Evolutionary conservation across 2,888 invertebrate genomes (phyloP), one percentile per base, ranked within the genome.

Genomic region (Drosophila planitibia): DNA sequence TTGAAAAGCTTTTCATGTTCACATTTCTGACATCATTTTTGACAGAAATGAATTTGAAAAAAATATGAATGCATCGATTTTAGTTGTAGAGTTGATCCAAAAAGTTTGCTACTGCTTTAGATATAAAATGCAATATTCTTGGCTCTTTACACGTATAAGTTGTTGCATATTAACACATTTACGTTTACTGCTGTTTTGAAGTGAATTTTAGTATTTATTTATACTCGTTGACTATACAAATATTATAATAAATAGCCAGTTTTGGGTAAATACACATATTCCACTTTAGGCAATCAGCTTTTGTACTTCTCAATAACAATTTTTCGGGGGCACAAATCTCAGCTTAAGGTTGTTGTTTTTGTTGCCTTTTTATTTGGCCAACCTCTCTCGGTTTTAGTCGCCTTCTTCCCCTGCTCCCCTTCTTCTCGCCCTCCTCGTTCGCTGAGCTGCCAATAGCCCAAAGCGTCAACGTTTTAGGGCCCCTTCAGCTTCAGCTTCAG

Each of bases 381-480:
- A 47, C 16, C 41, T 5, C 30, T 19, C 9, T 57, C 14, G 57
- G 7, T 30, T 12, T 53, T 30, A 16, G 33, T 16, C 1, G 25
- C 14, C 53, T 37, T 0, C 14, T 10, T 14, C 0, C 37, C 14
- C 19, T 32, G 22, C 37, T 6, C 10, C 39, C 33, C 28, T n/a
- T 2, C 33, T 10, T 25, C 3, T 30, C 5, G 47, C 9, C 12
- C 33, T 49, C 16, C 22, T 22, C 7, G 28, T 30, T 25, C 32
- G 51, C 33, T 49, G 10, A n/a, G 51, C 51, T 51, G 63, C 59
- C 52, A 84, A 85, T 88, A 72, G 83, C 89, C 81, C 65, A 73
- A 75, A 82, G 89, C 87, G 77, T 70, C 75, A 86, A 76, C 84
- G 86, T 83, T 85, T 85, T 86, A 86, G 72, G 70, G 70, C 71